phyloP scores from a whole-genome alignment of 2,797 vertebrate genomes.

The Gymnopithys bicolor region DNA sequence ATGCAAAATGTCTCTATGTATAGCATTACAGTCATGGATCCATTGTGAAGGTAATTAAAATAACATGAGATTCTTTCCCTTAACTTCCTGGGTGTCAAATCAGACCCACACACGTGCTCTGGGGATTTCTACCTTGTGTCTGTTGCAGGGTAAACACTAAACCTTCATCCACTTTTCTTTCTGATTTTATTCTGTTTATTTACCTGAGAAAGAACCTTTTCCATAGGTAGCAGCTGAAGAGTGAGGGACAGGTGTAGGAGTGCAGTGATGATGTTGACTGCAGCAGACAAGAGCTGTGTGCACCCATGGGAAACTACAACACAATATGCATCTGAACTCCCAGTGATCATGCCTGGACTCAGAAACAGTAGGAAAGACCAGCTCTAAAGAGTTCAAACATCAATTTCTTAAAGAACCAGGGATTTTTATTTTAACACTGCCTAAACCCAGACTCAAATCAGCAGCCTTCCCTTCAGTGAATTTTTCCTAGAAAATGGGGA shows the following conservation, averaged over 20 bases:
- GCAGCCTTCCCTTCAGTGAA: background rate
- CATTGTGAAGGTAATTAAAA: background rate
- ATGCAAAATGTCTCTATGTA: background rate
- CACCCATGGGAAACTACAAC: background rate
- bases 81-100: background rate
- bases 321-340: background rate
- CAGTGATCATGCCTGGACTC: background rate
- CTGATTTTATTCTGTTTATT: background rate
- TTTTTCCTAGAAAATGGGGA: background rate
- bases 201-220: background rate
- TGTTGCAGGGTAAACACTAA: background rate
- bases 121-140: background rate
- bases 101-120: background rate
- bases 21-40: background rate
- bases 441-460: background rate
- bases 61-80: background rate
- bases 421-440: background rate
- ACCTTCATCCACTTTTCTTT: background rate
- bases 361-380: background rate
- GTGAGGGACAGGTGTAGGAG: rapidly evolving
- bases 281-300: background rate
- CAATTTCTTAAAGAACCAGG: background rate
- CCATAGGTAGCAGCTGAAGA: background rate
- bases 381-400: background rate
- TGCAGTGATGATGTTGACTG: background rate